Evolutionary conservation across 2,797 vertebrate species (phyloP), one percentile per base, ranked within the genome.

Genomic region (Parotocinclus haroldoi): DNA sequence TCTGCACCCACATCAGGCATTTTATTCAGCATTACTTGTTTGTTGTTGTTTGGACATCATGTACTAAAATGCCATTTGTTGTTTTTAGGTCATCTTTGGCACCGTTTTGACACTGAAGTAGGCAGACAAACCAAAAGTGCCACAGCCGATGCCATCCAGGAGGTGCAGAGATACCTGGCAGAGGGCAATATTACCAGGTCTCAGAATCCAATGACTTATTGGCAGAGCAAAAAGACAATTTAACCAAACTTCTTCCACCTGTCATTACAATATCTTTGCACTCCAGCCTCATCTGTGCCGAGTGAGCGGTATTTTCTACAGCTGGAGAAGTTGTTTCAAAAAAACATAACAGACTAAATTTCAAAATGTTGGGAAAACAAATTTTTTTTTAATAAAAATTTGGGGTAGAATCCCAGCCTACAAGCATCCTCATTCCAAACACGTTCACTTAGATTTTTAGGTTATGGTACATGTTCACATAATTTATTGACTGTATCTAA

Each of bases 301-400:
- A 52, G 46, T 50, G 61, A 65, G 49, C 12, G n/a, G 63, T 66
- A 18, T 66, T 66, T 55, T 66, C 51, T 13, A 66, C 37, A 66
- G 51, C 51, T 66, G 44, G 12, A 7, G 12, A 46, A 46, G 44
- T 46, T 46, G 44, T 46, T 4, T 46, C 12, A 4, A 46, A 46
- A 46, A 46, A 46, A 11, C 12, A 11, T 3, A 46, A 46, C 44
- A 46, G 44, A 46, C 7, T 46, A 4, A 7, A 46, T 46, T 46
- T 46, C 10, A 46, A 7, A 46, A 46, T 12, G 44, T 46, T 46
- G 44, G 44, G 12, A 46, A 46, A 46, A 46, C 44, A 4, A 5
- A 46, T 46, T 46, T 46, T 46, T n/a, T 46, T 46, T 46, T 4
- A 7, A 46, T 46, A 46, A 46, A 46, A 46, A 7, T 46, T 13